Evolutionary conservation across 1,140 invertebrate genomes (phyloP).

Genomic region (Sitobion miscanthi): DNA sequence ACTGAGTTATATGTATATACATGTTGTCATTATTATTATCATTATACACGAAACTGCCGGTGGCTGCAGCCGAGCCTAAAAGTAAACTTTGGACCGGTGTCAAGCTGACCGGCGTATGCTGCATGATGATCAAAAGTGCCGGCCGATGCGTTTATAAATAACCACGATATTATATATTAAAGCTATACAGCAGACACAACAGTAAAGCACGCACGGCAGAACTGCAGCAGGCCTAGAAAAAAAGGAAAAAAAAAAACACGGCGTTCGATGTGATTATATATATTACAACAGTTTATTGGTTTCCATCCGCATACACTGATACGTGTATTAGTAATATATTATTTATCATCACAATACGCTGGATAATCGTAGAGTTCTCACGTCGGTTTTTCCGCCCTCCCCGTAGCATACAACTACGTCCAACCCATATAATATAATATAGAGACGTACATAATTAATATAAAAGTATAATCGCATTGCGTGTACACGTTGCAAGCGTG

Average conservation of each 20-base stretch:
- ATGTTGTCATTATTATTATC: not conserved
- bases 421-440: too few relatives aligned
- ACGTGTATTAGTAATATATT: not conserved
- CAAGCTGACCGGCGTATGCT: not conserved
- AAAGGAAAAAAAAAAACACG: not conserved
- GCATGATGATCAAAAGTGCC: conserved; percentile 13
- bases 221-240: not conserved
- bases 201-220: not conserved
- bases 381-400: not conserved
- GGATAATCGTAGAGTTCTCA: not conserved
- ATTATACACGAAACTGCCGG: not conserved
- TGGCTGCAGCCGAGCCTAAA: not conserved
- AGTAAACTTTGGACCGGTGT: conserved; percentile 38
- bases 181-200: not conserved
- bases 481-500: not conserved
- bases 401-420: not conserved
- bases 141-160: not conserved
- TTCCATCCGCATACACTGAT: not conserved
- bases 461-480: too few relatives aligned
- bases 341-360: not conserved
- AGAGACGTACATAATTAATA: not conserved
- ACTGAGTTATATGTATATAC: not conserved
- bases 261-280: too few relatives aligned
- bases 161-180: not conserved
- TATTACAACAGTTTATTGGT: too few relatives aligned